Conservation (phyloP, 2,888 invertebrate genomes). For the Callyntrura sp. region DNA sequence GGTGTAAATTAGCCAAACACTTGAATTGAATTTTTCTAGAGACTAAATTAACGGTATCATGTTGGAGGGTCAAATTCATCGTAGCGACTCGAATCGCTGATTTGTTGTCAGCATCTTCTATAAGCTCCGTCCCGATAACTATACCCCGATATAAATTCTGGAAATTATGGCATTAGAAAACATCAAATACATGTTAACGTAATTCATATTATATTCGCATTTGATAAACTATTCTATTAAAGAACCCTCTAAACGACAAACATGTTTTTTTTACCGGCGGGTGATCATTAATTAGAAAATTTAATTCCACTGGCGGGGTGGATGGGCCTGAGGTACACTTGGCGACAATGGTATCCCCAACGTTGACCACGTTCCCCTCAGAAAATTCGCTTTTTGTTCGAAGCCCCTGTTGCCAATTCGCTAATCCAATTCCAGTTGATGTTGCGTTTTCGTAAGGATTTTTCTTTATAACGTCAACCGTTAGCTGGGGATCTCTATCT, state of each 20-base stretch:
- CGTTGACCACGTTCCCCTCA: conserved; percentile 32
- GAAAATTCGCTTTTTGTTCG: conserved; percentile 37
- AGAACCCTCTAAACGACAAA: not conserved
- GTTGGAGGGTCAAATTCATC: conserved; percentile 71
- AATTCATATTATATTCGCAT: too few species aligned
- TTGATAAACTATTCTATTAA: too few species aligned
- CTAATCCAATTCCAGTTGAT: conserved; percentile 61
- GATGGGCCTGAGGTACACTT: conserved; percentile 79
- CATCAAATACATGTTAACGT: too few species aligned
- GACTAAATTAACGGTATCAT: conserved; percentile 58
- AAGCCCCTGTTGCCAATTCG: conserved; percentile 54
- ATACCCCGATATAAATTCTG: conserved; percentile 54
- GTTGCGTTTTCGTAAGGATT: conserved; percentile 18
- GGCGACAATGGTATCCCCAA: conserved; percentile 71
- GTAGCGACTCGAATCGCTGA: conserved; percentile 57
- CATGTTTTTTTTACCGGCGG: conserved; percentile 72
- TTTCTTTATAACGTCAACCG: conserved; percentile 47
- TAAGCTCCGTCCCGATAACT: conserved; percentile 59
- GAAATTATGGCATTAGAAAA: not conserved
- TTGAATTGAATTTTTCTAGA: conserved; percentile 70
- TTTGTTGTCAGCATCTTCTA: conserved; percentile 59
- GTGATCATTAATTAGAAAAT: conserved; percentile 80
- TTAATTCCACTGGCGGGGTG: conserved; percentile 80
- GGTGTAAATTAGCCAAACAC: conserved; percentile 76
- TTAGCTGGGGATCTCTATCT: conserved; percentile 66